Conservation (phyloP, 2,113 vertebrate species). For the Phalacrocorax aristotelis region DNA sequence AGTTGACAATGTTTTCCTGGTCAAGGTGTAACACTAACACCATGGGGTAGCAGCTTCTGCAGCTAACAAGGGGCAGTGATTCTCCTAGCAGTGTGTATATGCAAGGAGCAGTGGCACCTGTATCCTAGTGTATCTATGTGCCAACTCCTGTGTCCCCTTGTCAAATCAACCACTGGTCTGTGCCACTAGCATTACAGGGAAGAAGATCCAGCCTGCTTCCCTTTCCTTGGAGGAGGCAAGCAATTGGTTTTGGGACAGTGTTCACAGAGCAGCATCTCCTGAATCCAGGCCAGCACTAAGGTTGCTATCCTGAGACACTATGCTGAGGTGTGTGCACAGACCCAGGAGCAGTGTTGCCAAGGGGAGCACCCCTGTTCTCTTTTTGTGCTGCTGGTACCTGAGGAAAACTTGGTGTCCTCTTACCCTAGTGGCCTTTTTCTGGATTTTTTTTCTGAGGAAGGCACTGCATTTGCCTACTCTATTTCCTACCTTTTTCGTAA, state of each 20-base stretch:
- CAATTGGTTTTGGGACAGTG: background rate
- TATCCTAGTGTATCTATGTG: background rate
- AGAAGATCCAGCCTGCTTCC: background rate
- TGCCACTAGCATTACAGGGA: background rate
- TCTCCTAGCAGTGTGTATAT: background rate
- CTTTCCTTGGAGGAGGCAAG: background rate
- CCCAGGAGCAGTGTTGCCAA: background rate
- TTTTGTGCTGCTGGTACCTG: background rate
- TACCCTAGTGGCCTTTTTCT: background rate
- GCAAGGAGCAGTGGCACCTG: background rate
- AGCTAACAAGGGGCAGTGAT: background rate
- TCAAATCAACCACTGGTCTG: background rate
- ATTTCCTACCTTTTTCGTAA: conserved; percentile 79
- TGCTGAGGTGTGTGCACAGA: rapidly evolving
- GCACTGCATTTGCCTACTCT: background rate
- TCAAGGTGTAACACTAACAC: background rate
- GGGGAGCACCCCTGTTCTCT: background rate
- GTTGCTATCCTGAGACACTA: background rate
- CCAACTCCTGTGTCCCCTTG: background rate
- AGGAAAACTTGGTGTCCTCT: background rate
- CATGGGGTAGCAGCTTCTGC: background rate
- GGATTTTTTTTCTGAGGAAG: background rate
- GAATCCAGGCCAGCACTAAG: background rate
- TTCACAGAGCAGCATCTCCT: background rate
- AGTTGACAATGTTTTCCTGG: background rate